Conservation (phyloP, 2,797 vertebrate genomes). For the Anabacerthia variegaticeps region DNA sequence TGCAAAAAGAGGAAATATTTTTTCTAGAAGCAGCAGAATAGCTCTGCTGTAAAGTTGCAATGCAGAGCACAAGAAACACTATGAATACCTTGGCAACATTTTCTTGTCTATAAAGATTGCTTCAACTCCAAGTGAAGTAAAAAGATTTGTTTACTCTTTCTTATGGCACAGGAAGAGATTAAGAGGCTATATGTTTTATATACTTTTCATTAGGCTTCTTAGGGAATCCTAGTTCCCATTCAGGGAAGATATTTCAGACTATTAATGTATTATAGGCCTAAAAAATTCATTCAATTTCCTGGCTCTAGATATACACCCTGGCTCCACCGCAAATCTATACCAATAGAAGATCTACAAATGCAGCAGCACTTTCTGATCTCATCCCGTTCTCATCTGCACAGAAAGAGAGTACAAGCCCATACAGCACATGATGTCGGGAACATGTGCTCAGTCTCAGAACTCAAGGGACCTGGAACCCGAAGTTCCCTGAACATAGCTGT, state of each 20-base stretch:
- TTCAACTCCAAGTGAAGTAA: background rate
- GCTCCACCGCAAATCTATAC: slow-evolving; percentile 5
- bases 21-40: background rate
- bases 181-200: background rate
- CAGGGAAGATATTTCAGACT: background rate
- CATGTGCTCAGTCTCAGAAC: background rate
- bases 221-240: background rate
- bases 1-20: background rate
- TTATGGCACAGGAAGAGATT: background rate
- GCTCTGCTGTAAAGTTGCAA: background rate
- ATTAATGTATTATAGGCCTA: background rate
- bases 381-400: background rate
- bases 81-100: background rate
- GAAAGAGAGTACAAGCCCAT: background rate
- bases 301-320: background rate
- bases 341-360: background rate
- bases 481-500: background rate
- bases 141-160: background rate
- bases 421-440: background rate
- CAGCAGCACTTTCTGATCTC: background rate
- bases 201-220: slow-evolving; percentile 3
- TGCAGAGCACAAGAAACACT: background rate
- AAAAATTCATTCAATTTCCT: slow-evolving; percentile 4
- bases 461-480: background rate
- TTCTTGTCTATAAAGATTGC: background rate